Conservation (phyloP, 2,113 vertebrate species). For the Rhea americana region DNA sequence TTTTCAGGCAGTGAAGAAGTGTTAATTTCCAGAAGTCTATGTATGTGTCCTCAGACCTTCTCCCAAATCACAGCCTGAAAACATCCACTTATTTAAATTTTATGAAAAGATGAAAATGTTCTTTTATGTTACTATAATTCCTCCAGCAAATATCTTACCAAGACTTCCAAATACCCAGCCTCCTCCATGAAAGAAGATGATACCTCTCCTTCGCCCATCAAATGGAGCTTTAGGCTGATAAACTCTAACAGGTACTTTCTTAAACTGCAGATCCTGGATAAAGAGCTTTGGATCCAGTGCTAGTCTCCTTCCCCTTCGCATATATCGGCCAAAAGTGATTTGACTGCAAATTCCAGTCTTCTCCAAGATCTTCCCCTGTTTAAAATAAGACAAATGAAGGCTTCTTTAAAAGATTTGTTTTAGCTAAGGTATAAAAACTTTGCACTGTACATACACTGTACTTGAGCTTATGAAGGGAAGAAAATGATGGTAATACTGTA, state of each 20-base stretch:
- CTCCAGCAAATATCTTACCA: conserved; percentile 74
- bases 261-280: conserved; percentile 80
- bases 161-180: conserved; percentile 81
- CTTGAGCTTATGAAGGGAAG: not conserved
- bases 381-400: not conserved
- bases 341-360: conserved; percentile 77
- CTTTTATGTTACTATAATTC: not conserved
- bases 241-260: conserved; percentile 80
- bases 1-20: not conserved
- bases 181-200: conserved; percentile 87
- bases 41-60: not conserved
- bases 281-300: conserved; percentile 70
- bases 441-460: not conserved
- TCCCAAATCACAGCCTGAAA: not conserved
- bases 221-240: conserved; percentile 79
- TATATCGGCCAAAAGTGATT: conserved; percentile 75
- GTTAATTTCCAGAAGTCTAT: not conserved
- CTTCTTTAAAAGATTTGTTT: not conserved
- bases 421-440: not conserved
- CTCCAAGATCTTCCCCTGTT: conserved; percentile 64
- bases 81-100: not conserved
- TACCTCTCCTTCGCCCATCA: conserved; percentile 68
- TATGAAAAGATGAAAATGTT: not conserved
- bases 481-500: not conserved
- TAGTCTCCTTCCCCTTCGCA: conserved; percentile 48